A percentile compares a stretch with the other conserved stretches of the same genome.
These are phyloP conservation scores for Austrolebias charrua DNA, from an alignment of 2,797 vertebrate species.

Conservation along the genomic window DNA sequence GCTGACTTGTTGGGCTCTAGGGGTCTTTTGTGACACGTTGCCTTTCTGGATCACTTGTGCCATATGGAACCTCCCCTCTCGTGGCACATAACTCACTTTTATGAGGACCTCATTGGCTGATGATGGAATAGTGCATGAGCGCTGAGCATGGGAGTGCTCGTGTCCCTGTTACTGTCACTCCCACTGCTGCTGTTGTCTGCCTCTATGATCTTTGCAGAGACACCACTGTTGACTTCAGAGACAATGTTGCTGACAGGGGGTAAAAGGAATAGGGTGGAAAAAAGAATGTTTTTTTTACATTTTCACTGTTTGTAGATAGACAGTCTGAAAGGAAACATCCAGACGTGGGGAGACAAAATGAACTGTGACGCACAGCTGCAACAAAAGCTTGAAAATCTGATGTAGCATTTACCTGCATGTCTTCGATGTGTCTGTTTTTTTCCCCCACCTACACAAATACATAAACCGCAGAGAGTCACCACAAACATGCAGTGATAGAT, in stretches of 20 bases:
- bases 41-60: conserved; percentile 81
- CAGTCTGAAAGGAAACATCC: conserved; percentile 51
- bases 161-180: conserved; percentile 66
- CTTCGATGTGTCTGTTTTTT: conserved; percentile 23
- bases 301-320: conserved; percentile 50
- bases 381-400: conserved; percentile 36
- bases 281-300: conserved; percentile 15
- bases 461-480: conserved; percentile 19
- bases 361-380: conserved; percentile 33
- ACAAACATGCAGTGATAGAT: conserved; percentile 6
- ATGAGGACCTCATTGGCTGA: conserved; percentile 79
- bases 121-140: conserved; percentile 74
- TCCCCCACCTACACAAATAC: conserved; percentile 13
- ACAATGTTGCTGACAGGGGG: conserved; percentile 32
- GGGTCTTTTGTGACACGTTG: conserved; percentile 75
- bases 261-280: conserved; percentile 26
- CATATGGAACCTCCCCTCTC: conserved; percentile 80
- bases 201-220: conserved; percentile 54
- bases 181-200: conserved; percentile 52
- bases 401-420: conserved; percentile 40
- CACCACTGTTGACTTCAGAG: conserved; percentile 41
- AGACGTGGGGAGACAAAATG: conserved; percentile 48
- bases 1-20: conserved; percentile 76
- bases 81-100: conserved; percentile 80
- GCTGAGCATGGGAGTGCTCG: conserved; percentile 65